Percentiles rank a stretch among this genome's conserved stretches.
Conservation (phyloP, 2,797 vertebrate species). For the Heliangelus exortis region DNA sequence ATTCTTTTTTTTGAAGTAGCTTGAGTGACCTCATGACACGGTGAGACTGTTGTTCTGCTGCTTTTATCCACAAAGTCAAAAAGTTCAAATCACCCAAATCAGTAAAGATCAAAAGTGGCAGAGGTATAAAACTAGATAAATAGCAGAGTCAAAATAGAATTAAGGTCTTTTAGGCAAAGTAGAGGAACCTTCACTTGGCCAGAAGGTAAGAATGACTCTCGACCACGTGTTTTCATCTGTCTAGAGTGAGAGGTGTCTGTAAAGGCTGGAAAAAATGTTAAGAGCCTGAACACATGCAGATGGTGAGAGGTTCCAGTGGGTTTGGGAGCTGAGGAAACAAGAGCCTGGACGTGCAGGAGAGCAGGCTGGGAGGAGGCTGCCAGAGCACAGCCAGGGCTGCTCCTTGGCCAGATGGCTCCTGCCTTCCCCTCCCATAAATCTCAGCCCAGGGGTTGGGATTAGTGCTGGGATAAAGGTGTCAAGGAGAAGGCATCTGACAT, state of each 20-base stretch:
- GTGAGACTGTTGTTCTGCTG: not conserved
- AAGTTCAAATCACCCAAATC: not conserved
- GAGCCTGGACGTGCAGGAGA: fast-evolving
- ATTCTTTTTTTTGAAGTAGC: not conserved
- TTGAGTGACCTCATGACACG: not conserved
- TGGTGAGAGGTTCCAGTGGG: not conserved
- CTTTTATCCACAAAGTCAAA: conserved; percentile 2
- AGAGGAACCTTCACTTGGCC: not conserved
- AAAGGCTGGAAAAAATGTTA: not conserved
- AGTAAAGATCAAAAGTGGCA: not conserved
- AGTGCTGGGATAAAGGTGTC: not conserved
- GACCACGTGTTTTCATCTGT: not conserved
- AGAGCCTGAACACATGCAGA: not conserved
- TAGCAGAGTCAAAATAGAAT: not conserved
- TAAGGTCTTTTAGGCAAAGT: not conserved
- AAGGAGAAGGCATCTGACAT: not conserved
- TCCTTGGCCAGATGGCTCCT: not conserved
- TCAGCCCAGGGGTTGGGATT: not conserved
- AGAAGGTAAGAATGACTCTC: not conserved
- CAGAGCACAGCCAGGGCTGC: not conserved
- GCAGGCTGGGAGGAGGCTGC: not conserved
- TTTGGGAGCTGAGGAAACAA: not conserved
- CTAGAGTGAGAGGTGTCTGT: not conserved
- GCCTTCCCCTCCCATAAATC: not conserved
- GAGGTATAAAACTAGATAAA: not conserved